phyloP scores from a whole-genome alignment of 2,888 invertebrate species.

The Eueremaeus valkanovi region DNA sequence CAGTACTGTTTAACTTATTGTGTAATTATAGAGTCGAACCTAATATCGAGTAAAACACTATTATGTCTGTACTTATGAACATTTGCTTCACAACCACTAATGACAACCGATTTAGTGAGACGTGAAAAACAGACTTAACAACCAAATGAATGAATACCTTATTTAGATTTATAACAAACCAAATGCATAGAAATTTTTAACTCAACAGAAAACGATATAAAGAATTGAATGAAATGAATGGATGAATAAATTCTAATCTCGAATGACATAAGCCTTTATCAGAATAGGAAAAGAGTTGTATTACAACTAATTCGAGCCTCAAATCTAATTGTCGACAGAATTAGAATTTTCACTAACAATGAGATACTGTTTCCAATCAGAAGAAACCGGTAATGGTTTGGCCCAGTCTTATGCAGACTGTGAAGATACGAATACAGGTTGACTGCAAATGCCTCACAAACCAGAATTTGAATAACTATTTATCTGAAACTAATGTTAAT shows the following conservation, averaged over 20 bases:
- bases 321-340: neutral
- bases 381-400: no score
- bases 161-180: constrained; percentile 6
- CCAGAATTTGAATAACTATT: no score
- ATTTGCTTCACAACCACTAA: neutral
- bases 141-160: neutral
- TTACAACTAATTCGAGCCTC: neutral
- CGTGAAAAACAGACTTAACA: neutral
- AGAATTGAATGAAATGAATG: neutral
- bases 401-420: no score
- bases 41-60: constrained; percentile 1
- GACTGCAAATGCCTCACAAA: neutral
- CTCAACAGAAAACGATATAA: neutral
- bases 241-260: neutral
- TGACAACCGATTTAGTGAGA: constrained; percentile 7
- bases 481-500: no score
- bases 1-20: constrained; percentile 16
- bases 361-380: neutral
- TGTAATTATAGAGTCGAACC: constrained; percentile 24
- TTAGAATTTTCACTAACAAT: neutral
- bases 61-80: neutral
- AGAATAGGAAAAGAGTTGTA: neutral
- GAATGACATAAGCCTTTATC: neutral
- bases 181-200: neutral
- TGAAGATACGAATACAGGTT: no score